Evolutionary conservation across 2,797 vertebrate genomes (phyloP), one percentile per base, ranked within the genome.

Genomic region (Salmo trutta): DNA sequence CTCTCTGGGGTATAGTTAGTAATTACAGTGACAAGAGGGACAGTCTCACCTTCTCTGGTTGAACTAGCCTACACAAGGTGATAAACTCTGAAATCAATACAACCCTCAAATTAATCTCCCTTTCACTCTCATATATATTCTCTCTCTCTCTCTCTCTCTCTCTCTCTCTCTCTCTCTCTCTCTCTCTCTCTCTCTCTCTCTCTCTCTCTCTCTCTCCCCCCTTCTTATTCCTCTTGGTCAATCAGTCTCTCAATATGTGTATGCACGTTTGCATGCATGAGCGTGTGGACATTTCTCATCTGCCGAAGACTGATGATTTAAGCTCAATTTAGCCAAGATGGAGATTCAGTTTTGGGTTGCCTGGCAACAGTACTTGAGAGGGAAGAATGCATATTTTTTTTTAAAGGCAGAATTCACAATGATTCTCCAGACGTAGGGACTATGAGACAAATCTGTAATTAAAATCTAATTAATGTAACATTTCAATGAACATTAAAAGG

Each of bases 401-500:
- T 33, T 1, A 62, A 33, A 73, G 36, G 33, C 31, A 16, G 36
- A 74, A 33, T 47, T 62, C 59, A 24, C 3, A 64, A 64, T 12
- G 1, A 72, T 64, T 16, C 31, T 19, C 33, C 36, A 74, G 59
- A 76, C 65, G 75, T 73, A 53, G 24, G 66, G n/a, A n/a, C n/a
- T 72, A 36, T 36, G 31, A 71, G 41, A 81, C 36, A 56, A 71
- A 65, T 31, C 3, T 31, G 17, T 72, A 53, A 62, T 65, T 33
- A 69, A 72, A 75, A 81, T 76, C 70, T 56, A 77, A 79, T 76
- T 78, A 81, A 65, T 71, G 53, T 56, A 33, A 77, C 68, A 79
- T 81, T 75, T 77, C 72, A 76, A 76, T 75, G 59, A 67, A 64
- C 27, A 21, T 19, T 73, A 27, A 73, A 67, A 14, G 51, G 36